phyloP scores from a whole-genome alignment of 2,888 invertebrate species.

The Drosophila setosimentum region DNA sequence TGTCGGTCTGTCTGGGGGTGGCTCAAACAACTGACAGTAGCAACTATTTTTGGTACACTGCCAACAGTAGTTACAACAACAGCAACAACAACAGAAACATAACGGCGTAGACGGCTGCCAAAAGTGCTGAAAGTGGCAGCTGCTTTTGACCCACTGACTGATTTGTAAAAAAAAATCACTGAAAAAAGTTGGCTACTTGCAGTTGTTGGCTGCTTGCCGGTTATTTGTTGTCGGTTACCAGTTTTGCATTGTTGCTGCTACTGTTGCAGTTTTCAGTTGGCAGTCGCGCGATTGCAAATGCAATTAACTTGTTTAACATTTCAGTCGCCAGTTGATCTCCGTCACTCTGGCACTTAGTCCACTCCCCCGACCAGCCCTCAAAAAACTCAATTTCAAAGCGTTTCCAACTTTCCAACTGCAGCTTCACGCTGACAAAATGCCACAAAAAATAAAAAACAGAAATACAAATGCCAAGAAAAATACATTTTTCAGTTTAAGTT shows the following conservation, averaged over 20 bases:
- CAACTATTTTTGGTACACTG: slow-evolving; percentile 74
- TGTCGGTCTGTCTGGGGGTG: slow-evolving; percentile 3
- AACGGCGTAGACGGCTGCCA: slow-evolving; percentile 67
- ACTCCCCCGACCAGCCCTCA: neutral
- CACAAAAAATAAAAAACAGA: neutral
- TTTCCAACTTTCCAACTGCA: slow-evolving; percentile 31
- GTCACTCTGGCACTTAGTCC: slow-evolving; percentile 34
- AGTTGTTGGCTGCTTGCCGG: slow-evolving; percentile 45
- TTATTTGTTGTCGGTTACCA: slow-evolving; percentile 40
- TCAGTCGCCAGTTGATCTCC: slow-evolving; percentile 60
- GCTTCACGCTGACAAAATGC: slow-evolving; percentile 3
- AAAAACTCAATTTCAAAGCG: slow-evolving; percentile 24
- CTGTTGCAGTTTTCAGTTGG: slow-evolving; percentile 27
- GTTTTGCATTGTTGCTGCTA: slow-evolving; percentile 44
- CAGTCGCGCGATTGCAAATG: slow-evolving; percentile 56
- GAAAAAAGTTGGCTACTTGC: slow-evolving; percentile 41
- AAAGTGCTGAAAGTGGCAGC: slow-evolving; percentile 71
- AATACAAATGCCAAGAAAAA: slow-evolving; percentile 29
- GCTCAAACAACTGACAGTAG: slow-evolving; percentile 70
- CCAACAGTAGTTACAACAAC: slow-evolving; percentile 42
- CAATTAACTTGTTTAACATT: slow-evolving; percentile 78
- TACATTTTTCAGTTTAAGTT: slow-evolving; percentile 27
- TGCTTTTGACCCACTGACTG: slow-evolving; percentile 78
- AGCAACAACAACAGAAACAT: slow-evolving; percentile 35
- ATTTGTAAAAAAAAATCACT: slow-evolving; percentile 55